Percentiles rank a stretch among this genome's conserved stretches.
phyloP scores from a whole-genome alignment of 1,140 invertebrate species.

The Hetaerina americana region DNA sequence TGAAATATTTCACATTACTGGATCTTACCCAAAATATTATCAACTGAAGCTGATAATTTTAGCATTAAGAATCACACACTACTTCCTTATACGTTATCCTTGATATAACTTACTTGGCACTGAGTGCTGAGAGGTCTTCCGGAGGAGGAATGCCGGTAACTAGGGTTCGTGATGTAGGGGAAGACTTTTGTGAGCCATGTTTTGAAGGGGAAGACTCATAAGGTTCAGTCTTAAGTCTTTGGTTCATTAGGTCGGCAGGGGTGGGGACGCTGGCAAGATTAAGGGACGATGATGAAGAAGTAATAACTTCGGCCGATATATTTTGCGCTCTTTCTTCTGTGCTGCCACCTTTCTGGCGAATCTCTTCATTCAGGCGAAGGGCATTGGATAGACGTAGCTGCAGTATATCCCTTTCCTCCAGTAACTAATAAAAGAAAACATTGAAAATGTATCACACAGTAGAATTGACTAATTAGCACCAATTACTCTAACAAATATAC shows the following conservation, averaged over 20 bases:
- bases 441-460: neutral
- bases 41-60: no score
- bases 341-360: constrained; percentile 15
- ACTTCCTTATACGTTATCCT: no score
- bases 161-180: neutral
- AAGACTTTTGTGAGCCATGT: neutral
- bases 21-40: no score
- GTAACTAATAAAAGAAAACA: constrained; percentile 28
- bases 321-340: neutral
- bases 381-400: constrained; percentile 68
- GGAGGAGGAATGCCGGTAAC: neutral
- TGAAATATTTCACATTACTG: no score
- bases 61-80: no score
- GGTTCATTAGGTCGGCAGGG: neutral
- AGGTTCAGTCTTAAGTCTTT: neutral
- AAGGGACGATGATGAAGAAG: neutral
- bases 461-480: no score
- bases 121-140: constrained; percentile 9
- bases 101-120: constrained; percentile 11
- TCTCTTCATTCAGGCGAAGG: constrained; percentile 51
- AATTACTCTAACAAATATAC: no score
- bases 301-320: neutral
- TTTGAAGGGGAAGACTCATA: no score
- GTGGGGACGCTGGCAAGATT: neutral
- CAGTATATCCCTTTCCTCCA: constrained; percentile 72